Evolutionary conservation across 2,888 invertebrate genomes (phyloP).

Genomic region (Hypsopygia costalis): DNA sequence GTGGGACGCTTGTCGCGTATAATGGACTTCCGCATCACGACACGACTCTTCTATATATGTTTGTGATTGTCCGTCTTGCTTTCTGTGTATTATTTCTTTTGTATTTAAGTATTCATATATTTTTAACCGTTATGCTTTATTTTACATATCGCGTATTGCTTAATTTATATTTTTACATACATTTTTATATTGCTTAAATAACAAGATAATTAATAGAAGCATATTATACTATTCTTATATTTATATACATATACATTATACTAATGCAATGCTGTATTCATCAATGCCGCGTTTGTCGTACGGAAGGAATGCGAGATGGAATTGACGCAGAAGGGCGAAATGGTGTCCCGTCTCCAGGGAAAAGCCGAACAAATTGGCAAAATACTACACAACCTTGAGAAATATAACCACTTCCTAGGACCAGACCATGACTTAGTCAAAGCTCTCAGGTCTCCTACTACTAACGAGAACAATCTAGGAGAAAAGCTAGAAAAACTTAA

Average conservation of each 20-base stretch:
- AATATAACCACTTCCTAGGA: conserved; percentile 88
- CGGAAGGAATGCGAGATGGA: conserved; percentile 96
- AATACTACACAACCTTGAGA: conserved; percentile 94
- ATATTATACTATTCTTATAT: conserved; percentile 12
- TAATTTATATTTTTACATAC: neutral
- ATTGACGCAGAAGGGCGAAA: conserved; percentile 97
- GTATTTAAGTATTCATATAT: neutral
- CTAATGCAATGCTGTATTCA: conserved; percentile 72
- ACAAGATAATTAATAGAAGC: conserved; percentile 5
- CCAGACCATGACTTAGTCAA: conserved; percentile 77
- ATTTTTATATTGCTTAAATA: conserved; percentile 3
- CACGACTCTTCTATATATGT: conserved; percentile 9
- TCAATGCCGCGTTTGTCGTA: conserved; percentile 64
- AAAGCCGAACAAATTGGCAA: conserved; percentile 98
- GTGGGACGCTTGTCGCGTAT: neutral
- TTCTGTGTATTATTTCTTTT: neutral
- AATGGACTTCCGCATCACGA: conserved; percentile 2
- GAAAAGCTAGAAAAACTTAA: conserved; percentile 62
- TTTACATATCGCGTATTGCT: conserved; percentile 1
- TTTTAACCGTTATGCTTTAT: neutral
- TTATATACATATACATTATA: conserved; percentile 34
- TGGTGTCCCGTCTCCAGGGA: conserved; percentile 96
- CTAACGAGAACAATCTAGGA: conserved; percentile 56
- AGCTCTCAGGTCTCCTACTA: conserved; percentile 71
- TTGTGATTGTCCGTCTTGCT: conserved; percentile 18